A percentile compares a stretch with the other conserved stretches of the same genome.
Evolutionary conservation across 1,140 invertebrate genomes (phyloP).

Genomic region (Dermatophagoides farinae): DNA sequence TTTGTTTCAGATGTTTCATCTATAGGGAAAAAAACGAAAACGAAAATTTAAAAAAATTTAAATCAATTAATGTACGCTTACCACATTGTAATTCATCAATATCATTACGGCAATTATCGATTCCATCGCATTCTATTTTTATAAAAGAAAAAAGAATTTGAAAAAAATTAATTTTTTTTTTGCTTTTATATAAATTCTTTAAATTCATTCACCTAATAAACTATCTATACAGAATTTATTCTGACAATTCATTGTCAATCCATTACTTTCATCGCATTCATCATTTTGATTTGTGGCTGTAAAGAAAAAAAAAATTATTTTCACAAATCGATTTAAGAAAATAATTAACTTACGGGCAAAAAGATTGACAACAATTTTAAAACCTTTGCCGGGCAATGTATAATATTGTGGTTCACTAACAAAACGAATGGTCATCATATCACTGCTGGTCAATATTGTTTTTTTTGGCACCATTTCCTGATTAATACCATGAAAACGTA

Average conservation of each 20-base stretch:
- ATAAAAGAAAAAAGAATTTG: neutral
- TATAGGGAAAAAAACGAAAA: neutral
- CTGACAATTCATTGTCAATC: constrained; percentile 1
- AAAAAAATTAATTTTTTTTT: too few relatives aligned
- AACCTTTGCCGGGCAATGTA: constrained; percentile 2
- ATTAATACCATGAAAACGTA: neutral
- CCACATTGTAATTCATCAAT: constrained; percentile 2
- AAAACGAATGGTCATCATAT: neutral
- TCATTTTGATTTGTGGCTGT: neutral
- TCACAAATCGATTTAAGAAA: neutral
- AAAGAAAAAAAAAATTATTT: neutral
- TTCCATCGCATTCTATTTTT: constrained; percentile 13
- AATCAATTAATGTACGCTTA: neutral
- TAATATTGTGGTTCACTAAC: neutral
- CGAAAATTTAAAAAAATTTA: neutral
- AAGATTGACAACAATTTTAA: constrained; percentile 7
- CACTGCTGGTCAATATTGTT: neutral
- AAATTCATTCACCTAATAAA: neutral
- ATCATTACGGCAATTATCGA: constrained; percentile 5
- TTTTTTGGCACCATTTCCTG: constrained; percentile 1
- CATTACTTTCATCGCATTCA: neutral
- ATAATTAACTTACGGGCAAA: neutral
- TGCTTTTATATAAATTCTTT: neutral
- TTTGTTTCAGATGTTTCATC: constrained; percentile 9
- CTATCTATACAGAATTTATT: constrained; percentile 8